Percentiles rank a stretch among this genome's conserved stretches.
Evolutionary conservation across 2,797 vertebrate genomes (phyloP).

Genomic region (Dipus sagitta): DNA sequence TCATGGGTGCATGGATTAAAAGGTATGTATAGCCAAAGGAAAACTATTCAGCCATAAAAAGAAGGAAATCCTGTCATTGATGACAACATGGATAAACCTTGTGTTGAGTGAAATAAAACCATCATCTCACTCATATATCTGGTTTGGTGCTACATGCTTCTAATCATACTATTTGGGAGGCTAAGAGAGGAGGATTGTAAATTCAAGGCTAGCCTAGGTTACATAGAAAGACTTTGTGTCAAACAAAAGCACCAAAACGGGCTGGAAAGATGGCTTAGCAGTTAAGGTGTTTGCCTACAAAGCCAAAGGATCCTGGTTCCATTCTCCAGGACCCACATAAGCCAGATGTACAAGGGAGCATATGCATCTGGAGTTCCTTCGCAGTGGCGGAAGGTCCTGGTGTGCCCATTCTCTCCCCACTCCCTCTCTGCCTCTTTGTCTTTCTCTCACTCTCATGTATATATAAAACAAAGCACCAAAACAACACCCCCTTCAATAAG

Average conservation of each 20-base stretch:
- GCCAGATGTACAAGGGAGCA: too few relatives aligned
- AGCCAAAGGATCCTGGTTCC: too few relatives aligned
- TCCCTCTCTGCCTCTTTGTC: too few relatives aligned
- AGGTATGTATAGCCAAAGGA: too few relatives aligned
- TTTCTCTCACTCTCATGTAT: too few relatives aligned
- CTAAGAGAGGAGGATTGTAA: not conserved
- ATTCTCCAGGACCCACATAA: too few relatives aligned
- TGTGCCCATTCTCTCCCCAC: too few relatives aligned
- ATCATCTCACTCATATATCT: not conserved
- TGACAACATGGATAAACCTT: not conserved
- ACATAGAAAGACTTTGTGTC: not conserved
- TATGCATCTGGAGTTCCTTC: too few relatives aligned
- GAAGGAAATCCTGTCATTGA: not conserved
- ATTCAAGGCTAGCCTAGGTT: not conserved
- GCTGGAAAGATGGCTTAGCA: too few relatives aligned
- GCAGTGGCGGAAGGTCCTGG: too few relatives aligned
- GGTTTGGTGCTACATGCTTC: not conserved
- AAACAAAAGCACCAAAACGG: too few relatives aligned
- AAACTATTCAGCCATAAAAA: not conserved
- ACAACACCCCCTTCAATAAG: not conserved
- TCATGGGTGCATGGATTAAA: not conserved
- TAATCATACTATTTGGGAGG: not conserved
- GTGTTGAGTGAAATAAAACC: not conserved
- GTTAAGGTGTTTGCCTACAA: too few relatives aligned
- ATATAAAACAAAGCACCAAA: not conserved